Percentiles rank a stretch among this genome's conserved stretches.
Conservation (phyloP, 2,797 vertebrate species). For the Clarias platycephalus region DNA sequence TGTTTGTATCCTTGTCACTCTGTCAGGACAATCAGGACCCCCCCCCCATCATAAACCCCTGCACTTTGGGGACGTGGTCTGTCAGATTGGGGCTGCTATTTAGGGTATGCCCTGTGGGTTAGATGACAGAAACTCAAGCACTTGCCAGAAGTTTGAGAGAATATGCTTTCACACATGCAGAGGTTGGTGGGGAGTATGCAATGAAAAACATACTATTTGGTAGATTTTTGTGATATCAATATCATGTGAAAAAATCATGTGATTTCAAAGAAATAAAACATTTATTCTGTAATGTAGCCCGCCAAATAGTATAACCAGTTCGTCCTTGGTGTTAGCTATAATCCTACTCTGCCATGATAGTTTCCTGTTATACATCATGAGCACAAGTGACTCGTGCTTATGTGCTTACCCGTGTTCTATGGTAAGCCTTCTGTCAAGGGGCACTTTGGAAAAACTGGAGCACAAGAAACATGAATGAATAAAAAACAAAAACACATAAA, state of each 20-base stretch:
- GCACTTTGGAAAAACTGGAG: background rate
- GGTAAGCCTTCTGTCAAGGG: background rate
- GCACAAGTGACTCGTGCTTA: background rate
- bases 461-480: background rate
- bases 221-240: background rate
- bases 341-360: background rate
- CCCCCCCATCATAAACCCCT: background rate
- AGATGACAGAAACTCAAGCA: background rate
- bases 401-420: background rate
- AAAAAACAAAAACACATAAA: background rate
- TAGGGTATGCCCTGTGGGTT: background rate
- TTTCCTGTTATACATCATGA: background rate
- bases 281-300: background rate
- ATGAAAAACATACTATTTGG: background rate
- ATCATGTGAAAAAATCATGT: background rate
- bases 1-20: background rate
- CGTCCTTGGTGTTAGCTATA: background rate
- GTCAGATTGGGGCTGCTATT: conserved; percentile 11
- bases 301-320: background rate
- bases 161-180: background rate
- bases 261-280: background rate
- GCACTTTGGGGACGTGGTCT: background rate
- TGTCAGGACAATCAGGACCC: background rate
- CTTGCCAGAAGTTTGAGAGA: conserved; percentile 6
- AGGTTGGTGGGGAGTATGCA: background rate